These are phyloP conservation scores for Corythornis vintsioides DNA, from an alignment of 2,113 vertebrate species.

Conservation along the genomic window DNA sequence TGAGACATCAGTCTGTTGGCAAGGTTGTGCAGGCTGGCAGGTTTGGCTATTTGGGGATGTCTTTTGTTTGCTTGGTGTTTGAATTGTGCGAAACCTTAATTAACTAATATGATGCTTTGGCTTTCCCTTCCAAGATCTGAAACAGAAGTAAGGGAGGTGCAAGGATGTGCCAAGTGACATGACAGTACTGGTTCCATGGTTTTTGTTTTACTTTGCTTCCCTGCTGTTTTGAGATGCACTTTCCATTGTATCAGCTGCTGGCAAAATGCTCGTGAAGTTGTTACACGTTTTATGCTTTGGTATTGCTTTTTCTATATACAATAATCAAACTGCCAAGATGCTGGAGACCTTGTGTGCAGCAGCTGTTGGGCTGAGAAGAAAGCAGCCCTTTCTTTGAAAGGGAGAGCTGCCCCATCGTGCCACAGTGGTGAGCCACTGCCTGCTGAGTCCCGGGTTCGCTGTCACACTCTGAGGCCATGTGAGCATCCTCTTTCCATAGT, in stretches of 20 bases:
- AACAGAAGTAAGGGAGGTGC: background rate
- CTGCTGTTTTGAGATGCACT: constrained; percentile 7
- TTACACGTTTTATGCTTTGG: background rate
- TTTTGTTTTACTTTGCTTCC: constrained; percentile 2
- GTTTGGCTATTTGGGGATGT: constrained; percentile 13
- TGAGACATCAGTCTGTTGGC: constrained; percentile 24
- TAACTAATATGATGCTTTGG: constrained; percentile 40
- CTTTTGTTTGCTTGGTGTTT: background rate
- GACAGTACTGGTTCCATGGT: background rate
- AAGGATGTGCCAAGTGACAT: constrained; percentile 13
- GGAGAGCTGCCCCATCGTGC: background rate
- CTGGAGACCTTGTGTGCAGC: constrained; percentile 13
- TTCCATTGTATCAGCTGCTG: constrained; percentile 30
- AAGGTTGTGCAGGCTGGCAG: background rate
- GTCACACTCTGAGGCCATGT: background rate
- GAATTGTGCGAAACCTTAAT: constrained; percentile 17
- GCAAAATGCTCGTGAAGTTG: background rate
- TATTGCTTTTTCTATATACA: background rate
- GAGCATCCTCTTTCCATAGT: background rate
- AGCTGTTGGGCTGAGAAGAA: constrained; percentile 40
- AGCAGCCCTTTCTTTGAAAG: background rate
- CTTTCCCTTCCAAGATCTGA: background rate
- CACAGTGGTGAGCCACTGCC: background rate
- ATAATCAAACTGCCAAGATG: background rate
- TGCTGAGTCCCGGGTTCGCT: background rate